phyloP scores from a whole-genome alignment of 2,888 invertebrate species.

The Tetropium fuscum region DNA sequence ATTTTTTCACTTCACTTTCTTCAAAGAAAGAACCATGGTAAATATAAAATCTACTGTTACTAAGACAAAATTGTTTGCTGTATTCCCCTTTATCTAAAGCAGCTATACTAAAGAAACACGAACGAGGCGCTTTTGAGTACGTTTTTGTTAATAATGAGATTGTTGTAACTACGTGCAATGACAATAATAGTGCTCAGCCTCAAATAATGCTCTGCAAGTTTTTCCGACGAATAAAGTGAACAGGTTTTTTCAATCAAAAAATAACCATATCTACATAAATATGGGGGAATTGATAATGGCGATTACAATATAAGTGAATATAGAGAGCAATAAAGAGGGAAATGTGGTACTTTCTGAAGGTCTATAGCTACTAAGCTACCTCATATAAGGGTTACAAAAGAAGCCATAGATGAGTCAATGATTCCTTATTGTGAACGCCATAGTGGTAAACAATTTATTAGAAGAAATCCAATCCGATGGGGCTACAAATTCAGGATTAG shows the following conservation, averaged over 20 bases:
- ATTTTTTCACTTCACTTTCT: no score
- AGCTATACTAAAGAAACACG: not conserved
- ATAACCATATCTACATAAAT: not conserved
- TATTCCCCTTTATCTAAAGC: conserved; percentile 11
- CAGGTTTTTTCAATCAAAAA: conserved; percentile 8
- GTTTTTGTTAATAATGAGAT: conserved; percentile 4
- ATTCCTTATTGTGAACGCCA: no score
- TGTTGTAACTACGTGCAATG: conserved; percentile 6
- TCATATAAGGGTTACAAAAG: not conserved
- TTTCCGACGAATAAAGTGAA: conserved; percentile 9
- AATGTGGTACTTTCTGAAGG: not conserved
- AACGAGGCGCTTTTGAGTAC: not conserved
- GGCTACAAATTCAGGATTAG: no score
- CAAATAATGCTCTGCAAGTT: conserved; percentile 1
- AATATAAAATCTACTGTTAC: conserved; percentile 24
- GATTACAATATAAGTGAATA: conserved; percentile 3
- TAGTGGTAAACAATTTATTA: no score
- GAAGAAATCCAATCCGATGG: no score
- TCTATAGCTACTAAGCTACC: not conserved
- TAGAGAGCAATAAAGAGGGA: no score
- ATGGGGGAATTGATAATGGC: conserved; percentile 6
- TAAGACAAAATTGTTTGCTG: conserved; percentile 25
- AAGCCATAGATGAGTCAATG: no score
- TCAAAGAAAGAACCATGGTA: no score
- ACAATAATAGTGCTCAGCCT: conserved; percentile 13